Conservation (phyloP, 2,113 vertebrate genomes). For the Boulengeromyrus knoepffleri region DNA sequence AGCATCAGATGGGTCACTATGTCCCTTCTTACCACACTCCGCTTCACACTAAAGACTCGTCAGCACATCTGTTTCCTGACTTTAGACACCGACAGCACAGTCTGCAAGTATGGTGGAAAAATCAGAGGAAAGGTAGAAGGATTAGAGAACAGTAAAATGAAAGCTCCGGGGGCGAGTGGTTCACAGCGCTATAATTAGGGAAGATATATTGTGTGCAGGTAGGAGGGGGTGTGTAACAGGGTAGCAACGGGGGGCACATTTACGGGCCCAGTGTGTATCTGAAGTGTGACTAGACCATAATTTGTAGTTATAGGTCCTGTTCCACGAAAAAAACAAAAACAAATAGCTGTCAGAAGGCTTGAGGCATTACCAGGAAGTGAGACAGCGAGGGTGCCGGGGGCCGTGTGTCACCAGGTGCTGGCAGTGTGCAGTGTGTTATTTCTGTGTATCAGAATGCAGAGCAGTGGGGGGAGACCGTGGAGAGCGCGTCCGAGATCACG, state of each 20-base stretch:
- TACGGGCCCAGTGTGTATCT: not conserved
- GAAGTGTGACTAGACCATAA: not conserved
- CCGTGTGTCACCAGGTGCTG: not conserved
- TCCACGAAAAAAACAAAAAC: not conserved
- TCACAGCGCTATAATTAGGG: not conserved
- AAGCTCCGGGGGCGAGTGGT: not conserved
- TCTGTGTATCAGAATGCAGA: constrained; percentile 41
- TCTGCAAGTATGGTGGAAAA: not conserved
- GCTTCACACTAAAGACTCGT: not conserved
- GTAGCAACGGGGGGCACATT: not conserved
- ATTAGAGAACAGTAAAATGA: not conserved
- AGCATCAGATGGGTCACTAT: not conserved
- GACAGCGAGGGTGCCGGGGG: not conserved
- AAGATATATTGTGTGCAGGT: not conserved
- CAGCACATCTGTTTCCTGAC: not conserved
- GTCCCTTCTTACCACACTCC: not conserved
- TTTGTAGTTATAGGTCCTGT: not conserved
- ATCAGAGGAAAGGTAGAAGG: not conserved
- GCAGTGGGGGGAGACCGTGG: constrained; percentile 46
- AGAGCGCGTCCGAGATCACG: constrained; percentile 43
- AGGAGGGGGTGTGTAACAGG: not conserved
- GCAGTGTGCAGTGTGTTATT: not conserved
- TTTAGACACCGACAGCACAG: no score
- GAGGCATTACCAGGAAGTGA: not conserved
- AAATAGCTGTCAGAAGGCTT: not conserved